Conservation (phyloP, 2,113 vertebrate genomes). For the Rhegmatorhina hoffmannsi region DNA sequence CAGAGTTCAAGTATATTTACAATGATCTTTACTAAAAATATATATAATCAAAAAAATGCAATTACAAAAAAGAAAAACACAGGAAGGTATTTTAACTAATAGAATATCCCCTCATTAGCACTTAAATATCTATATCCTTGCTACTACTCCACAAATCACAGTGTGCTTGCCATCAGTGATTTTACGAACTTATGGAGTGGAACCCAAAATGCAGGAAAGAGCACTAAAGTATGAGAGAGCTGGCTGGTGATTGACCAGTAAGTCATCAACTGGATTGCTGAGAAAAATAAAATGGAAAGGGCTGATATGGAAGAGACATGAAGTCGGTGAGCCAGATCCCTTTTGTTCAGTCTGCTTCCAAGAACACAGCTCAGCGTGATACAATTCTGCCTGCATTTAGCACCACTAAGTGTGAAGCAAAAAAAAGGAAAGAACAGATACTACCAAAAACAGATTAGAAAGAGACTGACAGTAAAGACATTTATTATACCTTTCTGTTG, state of each 20-base stretch:
- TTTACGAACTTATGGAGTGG: neutral
- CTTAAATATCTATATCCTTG: neutral
- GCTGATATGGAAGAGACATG: neutral
- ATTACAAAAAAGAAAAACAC: neutral
- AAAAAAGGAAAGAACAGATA: neutral
- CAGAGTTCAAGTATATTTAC: neutral
- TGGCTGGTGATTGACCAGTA: neutral
- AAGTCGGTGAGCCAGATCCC: neutral
- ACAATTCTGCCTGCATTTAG: neutral
- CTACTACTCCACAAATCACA: neutral
- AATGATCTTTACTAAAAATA: neutral
- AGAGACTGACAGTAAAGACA: neutral
- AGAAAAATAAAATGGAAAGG: neutral
- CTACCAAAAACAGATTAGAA: neutral
- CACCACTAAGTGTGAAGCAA: neutral
- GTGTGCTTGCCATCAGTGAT: neutral
- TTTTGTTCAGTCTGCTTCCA: neutral
- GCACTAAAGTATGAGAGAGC: neutral
- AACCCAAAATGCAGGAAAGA: neutral
- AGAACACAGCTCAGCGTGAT: neutral
- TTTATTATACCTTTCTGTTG: slow-evolving; percentile 83
- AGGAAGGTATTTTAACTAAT: neutral
- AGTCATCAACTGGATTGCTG: neutral
- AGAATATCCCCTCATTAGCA: neutral
- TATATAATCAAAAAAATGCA: neutral